phyloP scores from a whole-genome alignment of 92 coral and sea anemone species.

The Galaxea fascicularis region DNA sequence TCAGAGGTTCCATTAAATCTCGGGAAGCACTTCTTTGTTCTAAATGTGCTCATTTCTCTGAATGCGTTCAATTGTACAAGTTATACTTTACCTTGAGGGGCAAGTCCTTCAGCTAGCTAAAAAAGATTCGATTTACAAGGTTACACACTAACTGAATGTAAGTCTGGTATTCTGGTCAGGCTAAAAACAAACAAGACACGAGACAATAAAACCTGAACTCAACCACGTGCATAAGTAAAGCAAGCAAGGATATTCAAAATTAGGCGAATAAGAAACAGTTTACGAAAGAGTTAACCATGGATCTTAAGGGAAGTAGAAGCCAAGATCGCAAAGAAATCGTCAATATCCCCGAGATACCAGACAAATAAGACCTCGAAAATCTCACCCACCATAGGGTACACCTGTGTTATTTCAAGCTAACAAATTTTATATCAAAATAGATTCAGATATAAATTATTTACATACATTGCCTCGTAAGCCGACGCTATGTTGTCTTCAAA shows the following conservation, averaged over 20 bases:
- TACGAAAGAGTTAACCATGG: too few relatives aligned
- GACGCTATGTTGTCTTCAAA: neutral
- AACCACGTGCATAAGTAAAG: neutral
- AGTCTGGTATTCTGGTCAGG: too few relatives aligned
- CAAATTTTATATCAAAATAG: too few relatives aligned
- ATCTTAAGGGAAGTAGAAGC: too few relatives aligned
- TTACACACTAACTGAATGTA: neutral
- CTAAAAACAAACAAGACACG: too few relatives aligned
- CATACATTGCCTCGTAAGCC: conserved; percentile 22
- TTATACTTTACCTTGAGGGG: neutral
- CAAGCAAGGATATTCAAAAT: neutral
- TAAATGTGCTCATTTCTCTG: neutral
- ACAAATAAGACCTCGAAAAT: too few relatives aligned
- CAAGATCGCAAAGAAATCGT: too few relatives aligned
- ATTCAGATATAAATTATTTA: neutral
- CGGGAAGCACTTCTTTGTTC: neutral
- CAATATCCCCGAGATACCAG: too few relatives aligned
- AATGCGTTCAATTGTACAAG: neutral
- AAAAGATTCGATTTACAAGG: neutral
- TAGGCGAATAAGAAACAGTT: neutral
- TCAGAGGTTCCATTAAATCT: neutral
- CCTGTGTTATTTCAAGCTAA: too few relatives aligned
- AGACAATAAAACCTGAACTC: neutral
- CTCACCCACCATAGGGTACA: too few relatives aligned
- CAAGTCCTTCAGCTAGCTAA: neutral